A percentile compares a stretch with the other conserved stretches of the same genome.
phyloP scores from a whole-genome alignment of 2,113 vertebrate genomes.

The Myrmophylax atrothorax region DNA sequence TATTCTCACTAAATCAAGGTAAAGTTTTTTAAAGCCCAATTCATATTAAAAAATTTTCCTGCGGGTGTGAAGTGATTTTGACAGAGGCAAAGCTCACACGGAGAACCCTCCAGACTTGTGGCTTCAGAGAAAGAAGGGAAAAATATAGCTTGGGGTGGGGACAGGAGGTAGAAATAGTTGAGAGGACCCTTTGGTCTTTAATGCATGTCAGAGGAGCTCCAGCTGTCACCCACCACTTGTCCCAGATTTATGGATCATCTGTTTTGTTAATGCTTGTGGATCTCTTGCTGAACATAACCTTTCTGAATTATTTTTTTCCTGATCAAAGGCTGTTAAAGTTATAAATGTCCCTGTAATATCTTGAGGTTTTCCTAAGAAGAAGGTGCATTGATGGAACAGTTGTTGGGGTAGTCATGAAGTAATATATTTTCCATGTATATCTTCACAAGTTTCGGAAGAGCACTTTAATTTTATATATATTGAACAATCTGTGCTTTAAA shows the following conservation, averaged over 20 bases:
- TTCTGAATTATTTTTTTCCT: neutral
- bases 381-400: neutral
- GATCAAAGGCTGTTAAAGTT: neutral
- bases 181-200: conserved; percentile 16
- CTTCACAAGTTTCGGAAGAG: neutral
- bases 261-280: conserved; percentile 24
- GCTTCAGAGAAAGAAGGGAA: neutral
- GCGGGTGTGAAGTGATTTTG: conserved; percentile 75
- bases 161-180: conserved; percentile 22
- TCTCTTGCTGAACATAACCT: conserved; percentile 25
- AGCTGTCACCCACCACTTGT: neutral
- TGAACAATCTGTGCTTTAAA: neutral
- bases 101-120: conserved; percentile 52
- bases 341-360: conserved; percentile 5
- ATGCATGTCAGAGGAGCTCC: conserved; percentile 7
- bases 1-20: conserved; percentile 75
- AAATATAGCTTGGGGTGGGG: neutral
- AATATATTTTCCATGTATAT: neutral
- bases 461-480: neutral
- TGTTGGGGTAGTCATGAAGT: neutral
- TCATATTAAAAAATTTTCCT: conserved; percentile 58
- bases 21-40: conserved; percentile 73
- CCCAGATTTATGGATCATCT: conserved; percentile 8
- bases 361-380: conserved; percentile 49
- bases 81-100: conserved; percentile 7